Conservation (phyloP, 64 coral and sea anemone genomes). For the Catalaphyllia jardinei region DNA sequence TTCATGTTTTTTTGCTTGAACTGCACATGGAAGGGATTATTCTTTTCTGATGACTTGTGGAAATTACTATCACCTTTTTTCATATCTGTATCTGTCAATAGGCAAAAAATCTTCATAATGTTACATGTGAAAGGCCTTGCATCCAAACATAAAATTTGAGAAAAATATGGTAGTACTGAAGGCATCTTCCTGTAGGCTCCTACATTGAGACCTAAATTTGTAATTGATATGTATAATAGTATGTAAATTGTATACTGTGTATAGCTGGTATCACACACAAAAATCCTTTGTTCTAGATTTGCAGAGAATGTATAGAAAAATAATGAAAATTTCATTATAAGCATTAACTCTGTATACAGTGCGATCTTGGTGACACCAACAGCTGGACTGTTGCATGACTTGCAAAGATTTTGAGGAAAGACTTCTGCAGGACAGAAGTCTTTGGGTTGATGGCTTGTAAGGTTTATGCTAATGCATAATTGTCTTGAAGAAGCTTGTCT, state of each 20-base stretch:
- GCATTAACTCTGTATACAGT: background rate
- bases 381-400: conserved; percentile 14
- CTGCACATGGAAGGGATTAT: too few species aligned
- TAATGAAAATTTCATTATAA: background rate
- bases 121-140: too few species aligned
- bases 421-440: conserved; percentile 3
- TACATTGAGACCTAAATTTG: background rate
- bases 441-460: background rate
- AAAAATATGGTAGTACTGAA: background rate
- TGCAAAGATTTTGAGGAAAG: background rate
- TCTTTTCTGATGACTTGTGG: too few species aligned
- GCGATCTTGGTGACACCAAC: background rate
- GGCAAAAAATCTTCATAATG: too few species aligned
- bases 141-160: too few species aligned
- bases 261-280: conserved; percentile 5
- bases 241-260: background rate
- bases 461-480: background rate
- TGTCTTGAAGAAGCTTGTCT: background rate
- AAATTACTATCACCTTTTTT: too few species aligned
- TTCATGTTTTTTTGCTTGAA: too few species aligned
- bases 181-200: background rate
- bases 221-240: background rate
- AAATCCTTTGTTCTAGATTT: background rate
- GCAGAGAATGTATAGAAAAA: background rate
- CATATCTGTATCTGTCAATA: too few species aligned